Evolutionary conservation across 2,113 vertebrate species (phyloP).

Genomic region (Typhlomys cinereus): DNA sequence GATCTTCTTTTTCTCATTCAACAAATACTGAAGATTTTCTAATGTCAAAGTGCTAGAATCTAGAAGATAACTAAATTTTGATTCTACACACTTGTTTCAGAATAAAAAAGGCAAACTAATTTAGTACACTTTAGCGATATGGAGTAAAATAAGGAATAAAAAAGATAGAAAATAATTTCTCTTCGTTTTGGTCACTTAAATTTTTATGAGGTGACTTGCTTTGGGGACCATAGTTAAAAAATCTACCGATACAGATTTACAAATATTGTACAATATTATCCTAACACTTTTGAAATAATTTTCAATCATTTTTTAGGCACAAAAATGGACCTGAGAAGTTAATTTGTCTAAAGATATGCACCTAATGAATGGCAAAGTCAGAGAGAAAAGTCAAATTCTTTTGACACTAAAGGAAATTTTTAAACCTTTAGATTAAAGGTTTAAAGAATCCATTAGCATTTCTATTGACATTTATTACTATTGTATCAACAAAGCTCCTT

Average conservation of each 20-base stretch:
- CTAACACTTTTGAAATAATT: not conserved
- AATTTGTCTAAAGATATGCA: not conserved
- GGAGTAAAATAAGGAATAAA: not conserved
- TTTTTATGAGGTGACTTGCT: not conserved
- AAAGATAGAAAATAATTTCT: conserved; percentile 30
- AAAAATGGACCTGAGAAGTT: not conserved
- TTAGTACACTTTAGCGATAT: not conserved
- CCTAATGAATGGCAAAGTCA: not conserved
- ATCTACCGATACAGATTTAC: not conserved
- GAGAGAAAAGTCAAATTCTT: not conserved
- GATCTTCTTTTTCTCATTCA: not conserved
- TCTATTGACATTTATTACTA: conserved; percentile 8
- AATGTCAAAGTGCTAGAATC: not conserved
- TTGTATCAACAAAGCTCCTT: not conserved
- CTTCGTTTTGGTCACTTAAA: not conserved
- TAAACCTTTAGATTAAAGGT: not conserved
- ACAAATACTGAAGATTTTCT: conserved; percentile 46
- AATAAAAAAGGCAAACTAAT: conserved; percentile 24
- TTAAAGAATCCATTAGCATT: not conserved
- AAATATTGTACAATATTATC: not conserved
- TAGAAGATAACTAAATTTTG: not conserved
- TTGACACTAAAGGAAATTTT: conserved; percentile 7
- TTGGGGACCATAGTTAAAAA: not conserved
- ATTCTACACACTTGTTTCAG: conserved; percentile 16
- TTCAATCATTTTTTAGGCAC: not conserved